phyloP scores from a whole-genome alignment of 1,140 invertebrate species.

The Drosophila biarmipes region DNA sequence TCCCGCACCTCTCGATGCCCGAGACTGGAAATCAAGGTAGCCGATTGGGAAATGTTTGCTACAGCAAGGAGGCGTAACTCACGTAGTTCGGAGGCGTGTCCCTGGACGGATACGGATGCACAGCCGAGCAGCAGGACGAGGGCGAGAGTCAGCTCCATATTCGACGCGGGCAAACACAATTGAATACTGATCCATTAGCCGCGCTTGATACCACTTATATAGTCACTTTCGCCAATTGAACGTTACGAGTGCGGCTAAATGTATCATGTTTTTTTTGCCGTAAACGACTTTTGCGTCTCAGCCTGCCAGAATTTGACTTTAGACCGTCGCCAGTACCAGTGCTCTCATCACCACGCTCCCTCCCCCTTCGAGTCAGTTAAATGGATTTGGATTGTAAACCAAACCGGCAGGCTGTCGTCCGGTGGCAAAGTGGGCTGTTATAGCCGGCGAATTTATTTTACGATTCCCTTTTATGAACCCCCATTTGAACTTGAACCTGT shows the following conservation, averaged over 20 bases:
- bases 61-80: constrained; percentile 8
- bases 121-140: constrained; percentile 30
- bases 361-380: constrained; percentile 43
- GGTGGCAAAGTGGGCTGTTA: constrained; percentile 42
- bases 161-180: constrained; percentile 22
- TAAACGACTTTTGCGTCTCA: constrained; percentile 54
- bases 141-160: constrained; percentile 23
- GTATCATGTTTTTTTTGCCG: constrained; percentile 33
- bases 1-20: constrained; percentile 48
- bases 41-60: neutral
- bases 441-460: constrained; percentile 47
- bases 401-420: constrained; percentile 21
- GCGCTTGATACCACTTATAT: constrained; percentile 50
- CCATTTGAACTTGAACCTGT: constrained; percentile 52
- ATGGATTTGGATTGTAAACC: constrained; percentile 27
- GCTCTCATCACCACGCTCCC: constrained; percentile 28
- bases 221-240: constrained; percentile 45
- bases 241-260: constrained; percentile 32
- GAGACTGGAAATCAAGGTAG: constrained; percentile 21
- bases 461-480: constrained; percentile 72
- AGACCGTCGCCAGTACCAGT: constrained; percentile 59
- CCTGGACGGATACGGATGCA: neutral
- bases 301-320: constrained; percentile 75
- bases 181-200: constrained; percentile 41
- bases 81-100: constrained; percentile 24